These are phyloP conservation scores for Umimayanthus kanabou DNA, from an alignment of 92 coral and sea anemone genomes.

Conservation along the genomic window DNA sequence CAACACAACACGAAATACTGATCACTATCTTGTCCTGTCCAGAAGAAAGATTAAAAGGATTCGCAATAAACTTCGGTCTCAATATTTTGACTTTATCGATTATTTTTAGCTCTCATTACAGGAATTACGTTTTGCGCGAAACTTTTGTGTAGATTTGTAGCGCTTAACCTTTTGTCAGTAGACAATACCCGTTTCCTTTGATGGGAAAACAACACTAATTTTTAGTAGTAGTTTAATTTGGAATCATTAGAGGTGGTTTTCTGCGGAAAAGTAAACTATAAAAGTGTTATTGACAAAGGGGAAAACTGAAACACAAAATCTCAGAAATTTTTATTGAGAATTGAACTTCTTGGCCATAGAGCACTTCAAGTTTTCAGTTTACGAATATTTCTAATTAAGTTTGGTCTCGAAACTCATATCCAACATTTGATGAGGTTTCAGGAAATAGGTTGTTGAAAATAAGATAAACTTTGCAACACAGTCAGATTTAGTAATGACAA, in stretches of 20 bases:
- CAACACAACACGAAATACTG: slow-evolving; percentile 13
- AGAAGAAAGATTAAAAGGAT: slow-evolving; percentile 36
- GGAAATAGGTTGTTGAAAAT: slow-evolving; percentile 39
- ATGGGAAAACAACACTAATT: slow-evolving; percentile 38
- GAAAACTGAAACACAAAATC: neutral
- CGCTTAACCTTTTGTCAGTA: slow-evolving; percentile 10
- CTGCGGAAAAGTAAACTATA: neutral
- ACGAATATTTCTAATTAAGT: slow-evolving; percentile 30
- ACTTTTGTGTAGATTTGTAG: slow-evolving; percentile 13
- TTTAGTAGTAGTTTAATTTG: slow-evolving; percentile 34
- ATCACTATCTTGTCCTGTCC: slow-evolving; percentile 24
- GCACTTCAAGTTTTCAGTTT: neutral
- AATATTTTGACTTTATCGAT: slow-evolving; percentile 21
- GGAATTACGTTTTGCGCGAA: neutral
- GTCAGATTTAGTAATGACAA: neutral
- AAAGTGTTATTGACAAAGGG: neutral
- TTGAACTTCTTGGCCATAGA: neutral
- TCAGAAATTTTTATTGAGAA: neutral
- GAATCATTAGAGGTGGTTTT: slow-evolving; percentile 7
- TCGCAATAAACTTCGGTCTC: slow-evolving; percentile 22
- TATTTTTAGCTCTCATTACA: slow-evolving; percentile 5
- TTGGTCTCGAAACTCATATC: slow-evolving; percentile 14
- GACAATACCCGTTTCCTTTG: slow-evolving; percentile 20
- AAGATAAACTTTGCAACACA: slow-evolving; percentile 27
- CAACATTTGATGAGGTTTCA: slow-evolving; percentile 11